Conservation (phyloP, 1,140 invertebrate genomes). For the Coenobita brevimanus region DNA sequence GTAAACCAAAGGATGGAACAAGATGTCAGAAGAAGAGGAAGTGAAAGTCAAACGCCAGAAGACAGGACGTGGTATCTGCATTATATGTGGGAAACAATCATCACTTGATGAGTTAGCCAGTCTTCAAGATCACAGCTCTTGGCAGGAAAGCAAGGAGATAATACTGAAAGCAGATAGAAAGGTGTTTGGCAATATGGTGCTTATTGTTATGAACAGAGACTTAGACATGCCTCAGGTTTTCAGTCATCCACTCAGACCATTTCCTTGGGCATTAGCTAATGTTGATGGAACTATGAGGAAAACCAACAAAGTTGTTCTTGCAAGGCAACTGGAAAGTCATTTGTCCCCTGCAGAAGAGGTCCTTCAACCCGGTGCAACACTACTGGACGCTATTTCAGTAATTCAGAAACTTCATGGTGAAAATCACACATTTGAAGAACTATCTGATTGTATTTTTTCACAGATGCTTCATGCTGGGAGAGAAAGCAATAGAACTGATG, state of each 20-base stretch:
- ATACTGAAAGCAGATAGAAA: slow-evolving; percentile 12
- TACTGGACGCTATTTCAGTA: slow-evolving; percentile 52
- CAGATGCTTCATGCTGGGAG: not conserved
- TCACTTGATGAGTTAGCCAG: no score
- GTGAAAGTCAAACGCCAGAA: no score
- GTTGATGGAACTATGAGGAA: no score
- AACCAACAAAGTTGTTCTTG: slow-evolving; percentile 52
- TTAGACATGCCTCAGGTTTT: slow-evolving; percentile 42
- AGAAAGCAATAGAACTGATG: not conserved
- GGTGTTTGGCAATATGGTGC: not conserved
- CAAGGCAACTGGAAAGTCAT: slow-evolving; percentile 14
- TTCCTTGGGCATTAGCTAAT: slow-evolving; percentile 43
- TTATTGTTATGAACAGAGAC: slow-evolving; percentile 27
- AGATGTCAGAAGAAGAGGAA: no score
- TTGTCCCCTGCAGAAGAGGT: slow-evolving; percentile 9
- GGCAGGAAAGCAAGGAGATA: not conserved
- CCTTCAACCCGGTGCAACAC: not conserved
- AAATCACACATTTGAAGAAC: no score
- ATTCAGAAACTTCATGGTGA: no score
- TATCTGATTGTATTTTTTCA: not conserved
- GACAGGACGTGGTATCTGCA: no score
- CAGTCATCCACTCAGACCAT: slow-evolving; percentile 43
- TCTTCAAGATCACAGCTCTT: no score
- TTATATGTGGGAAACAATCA: no score
- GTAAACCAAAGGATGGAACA: no score